Percentiles rank a stretch among this genome's conserved stretches.
phyloP scores from a whole-genome alignment of 2,888 invertebrate genomes.

The Alloscopus bannaensis region DNA sequence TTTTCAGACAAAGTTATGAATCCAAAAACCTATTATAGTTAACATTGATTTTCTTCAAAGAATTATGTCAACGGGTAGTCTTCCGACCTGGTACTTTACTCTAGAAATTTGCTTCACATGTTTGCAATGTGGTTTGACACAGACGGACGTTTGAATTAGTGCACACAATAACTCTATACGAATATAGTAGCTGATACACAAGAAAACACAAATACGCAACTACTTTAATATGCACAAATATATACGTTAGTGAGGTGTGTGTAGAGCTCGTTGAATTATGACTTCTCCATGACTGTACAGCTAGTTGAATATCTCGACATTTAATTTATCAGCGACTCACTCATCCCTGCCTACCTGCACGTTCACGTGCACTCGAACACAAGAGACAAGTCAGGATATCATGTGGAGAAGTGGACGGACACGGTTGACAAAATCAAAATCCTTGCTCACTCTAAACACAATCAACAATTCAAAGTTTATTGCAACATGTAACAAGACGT shows the following conservation, averaged over 20 bases:
- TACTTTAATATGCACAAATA: conserved; percentile 9
- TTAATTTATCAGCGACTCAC: conserved; percentile 32
- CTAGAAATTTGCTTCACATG: no score
- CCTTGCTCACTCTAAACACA: no score
- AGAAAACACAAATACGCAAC: conserved; percentile 18
- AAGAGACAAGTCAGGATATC: conserved; percentile 26
- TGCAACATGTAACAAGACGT: no score
- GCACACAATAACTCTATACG: background rate
- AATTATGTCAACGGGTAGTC: no score
- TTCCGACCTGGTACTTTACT: no score
- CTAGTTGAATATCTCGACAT: conserved; percentile 37
- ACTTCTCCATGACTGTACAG: conserved; percentile 26
- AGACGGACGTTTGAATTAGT: conserved; percentile 7
- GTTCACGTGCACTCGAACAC: conserved; percentile 44
- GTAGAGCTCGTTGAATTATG: conserved; percentile 33
- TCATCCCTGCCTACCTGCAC: conserved; percentile 38
- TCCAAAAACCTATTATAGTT: no score
- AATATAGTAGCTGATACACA: conserved; percentile 24
- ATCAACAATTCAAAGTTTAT: no score
- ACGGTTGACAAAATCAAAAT: conserved; percentile 24
- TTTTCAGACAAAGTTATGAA: no score
- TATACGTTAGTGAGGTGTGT: background rate
- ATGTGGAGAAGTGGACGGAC: conserved; percentile 13
- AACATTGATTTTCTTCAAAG: no score
- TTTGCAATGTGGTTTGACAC: no score